Evolutionary conservation across 2,797 vertebrate genomes (phyloP).

Genomic region (Sebastes kiyomatsui): DNA sequence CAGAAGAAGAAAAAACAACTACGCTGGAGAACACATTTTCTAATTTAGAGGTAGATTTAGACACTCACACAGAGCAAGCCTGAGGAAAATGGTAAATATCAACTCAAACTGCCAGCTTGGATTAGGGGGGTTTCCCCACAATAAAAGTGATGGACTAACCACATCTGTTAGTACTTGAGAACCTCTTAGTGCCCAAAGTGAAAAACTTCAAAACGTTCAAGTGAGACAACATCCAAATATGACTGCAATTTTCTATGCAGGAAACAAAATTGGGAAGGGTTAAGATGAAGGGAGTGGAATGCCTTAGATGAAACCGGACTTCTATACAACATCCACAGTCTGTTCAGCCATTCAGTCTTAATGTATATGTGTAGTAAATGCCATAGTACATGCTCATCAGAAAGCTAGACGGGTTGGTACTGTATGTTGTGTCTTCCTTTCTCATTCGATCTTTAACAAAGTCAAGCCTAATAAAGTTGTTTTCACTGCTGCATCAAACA

Average conservation of each 20-base stretch:
- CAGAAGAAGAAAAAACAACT: not conserved
- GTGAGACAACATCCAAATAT: slow-evolving; percentile 57
- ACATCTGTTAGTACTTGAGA: slow-evolving; percentile 69
- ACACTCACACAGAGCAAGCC: not conserved
- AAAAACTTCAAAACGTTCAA: slow-evolving; percentile 59
- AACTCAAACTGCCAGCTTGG: slow-evolving; percentile 32
- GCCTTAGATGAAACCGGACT: slow-evolving; percentile 19
- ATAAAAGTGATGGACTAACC: slow-evolving; percentile 42
- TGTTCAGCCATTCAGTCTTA: slow-evolving; percentile 10
- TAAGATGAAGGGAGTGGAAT: slow-evolving; percentile 38
- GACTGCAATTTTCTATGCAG: slow-evolving; percentile 57
- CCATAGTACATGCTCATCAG: not conserved
- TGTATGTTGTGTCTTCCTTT: not conserved
- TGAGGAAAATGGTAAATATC: slow-evolving; percentile 17
- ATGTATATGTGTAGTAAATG: not conserved
- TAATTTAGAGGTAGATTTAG: not conserved
- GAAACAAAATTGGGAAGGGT: slow-evolving; percentile 37
- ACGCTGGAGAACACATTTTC: not conserved
- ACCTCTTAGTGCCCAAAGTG: slow-evolving; percentile 53
- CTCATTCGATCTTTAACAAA: not conserved
- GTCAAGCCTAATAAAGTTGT: not conserved
- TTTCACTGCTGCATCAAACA: slow-evolving; percentile 29
- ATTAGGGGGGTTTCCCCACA: slow-evolving; percentile 13
- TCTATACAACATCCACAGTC: slow-evolving; percentile 2
- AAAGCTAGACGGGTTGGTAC: not conserved